phyloP scores from a whole-genome alignment of 2,797 vertebrate genomes.

The Limosa lapponica region DNA sequence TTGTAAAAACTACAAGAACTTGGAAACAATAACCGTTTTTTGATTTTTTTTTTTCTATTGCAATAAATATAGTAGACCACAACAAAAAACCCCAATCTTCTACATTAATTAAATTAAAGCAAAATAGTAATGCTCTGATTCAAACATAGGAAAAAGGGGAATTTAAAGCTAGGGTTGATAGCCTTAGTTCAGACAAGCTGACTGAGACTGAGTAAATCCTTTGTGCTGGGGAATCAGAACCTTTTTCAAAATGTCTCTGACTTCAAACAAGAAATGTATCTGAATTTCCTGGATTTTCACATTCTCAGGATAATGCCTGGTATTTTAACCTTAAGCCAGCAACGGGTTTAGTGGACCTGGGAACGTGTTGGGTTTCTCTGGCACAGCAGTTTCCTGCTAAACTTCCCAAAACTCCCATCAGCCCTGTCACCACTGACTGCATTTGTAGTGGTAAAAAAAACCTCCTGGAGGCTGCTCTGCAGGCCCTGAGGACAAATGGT shows the following conservation, averaged over 20 bases:
- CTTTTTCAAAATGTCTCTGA: neutral
- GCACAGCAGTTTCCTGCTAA: neutral
- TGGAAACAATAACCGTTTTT: neutral
- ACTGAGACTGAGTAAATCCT: neutral
- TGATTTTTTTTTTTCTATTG: neutral
- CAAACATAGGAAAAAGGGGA: neutral
- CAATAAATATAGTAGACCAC: constrained; percentile 42
- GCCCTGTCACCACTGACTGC: neutral
- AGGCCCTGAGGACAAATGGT: neutral
- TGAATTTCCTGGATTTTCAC: neutral
- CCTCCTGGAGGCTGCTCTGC: neutral
- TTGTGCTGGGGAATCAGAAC: neutral
- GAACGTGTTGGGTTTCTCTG: neutral
- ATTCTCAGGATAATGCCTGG: neutral
- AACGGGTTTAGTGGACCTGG: neutral
- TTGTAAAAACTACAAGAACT: constrained; percentile 22
- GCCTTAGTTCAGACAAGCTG: neutral
- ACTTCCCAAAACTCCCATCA: neutral
- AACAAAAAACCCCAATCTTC: neutral
- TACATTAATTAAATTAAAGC: neutral
- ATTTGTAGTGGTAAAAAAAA: neutral
- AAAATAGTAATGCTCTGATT: neutral
- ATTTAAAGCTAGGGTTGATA: neutral
- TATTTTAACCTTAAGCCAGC: neutral
- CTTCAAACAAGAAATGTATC: neutral